Percentiles rank a stretch among this genome's conserved stretches.
phyloP scores from a whole-genome alignment of 2,797 vertebrate species.

The Coracias cyanogaster region DNA sequence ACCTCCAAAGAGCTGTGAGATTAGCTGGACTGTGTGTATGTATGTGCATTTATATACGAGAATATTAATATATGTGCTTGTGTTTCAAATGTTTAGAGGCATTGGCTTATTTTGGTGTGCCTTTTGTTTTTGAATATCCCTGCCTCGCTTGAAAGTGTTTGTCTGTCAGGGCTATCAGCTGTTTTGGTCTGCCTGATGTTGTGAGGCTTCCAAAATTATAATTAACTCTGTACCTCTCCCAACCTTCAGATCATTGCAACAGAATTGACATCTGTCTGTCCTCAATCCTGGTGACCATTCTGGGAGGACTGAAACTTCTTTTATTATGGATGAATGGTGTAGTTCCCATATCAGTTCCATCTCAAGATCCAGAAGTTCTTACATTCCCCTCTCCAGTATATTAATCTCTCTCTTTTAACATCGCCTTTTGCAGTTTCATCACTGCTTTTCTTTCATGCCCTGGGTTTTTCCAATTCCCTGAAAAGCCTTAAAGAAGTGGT shows the following conservation, averaged over 20 bases:
- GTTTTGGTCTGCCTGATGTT: neutral
- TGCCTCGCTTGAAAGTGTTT: neutral
- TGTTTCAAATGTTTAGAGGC: neutral
- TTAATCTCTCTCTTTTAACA: neutral
- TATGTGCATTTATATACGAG: neutral
- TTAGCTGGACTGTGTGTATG: neutral
- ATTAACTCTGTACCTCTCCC: neutral
- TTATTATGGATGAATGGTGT: neutral
- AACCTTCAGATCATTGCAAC: neutral
- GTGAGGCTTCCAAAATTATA: constrained; percentile 1
- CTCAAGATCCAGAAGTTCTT: neutral
- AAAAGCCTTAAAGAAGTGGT: neutral
- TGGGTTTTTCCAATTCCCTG: neutral
- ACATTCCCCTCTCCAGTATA: neutral
- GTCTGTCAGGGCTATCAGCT: neutral
- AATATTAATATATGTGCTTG: neutral
- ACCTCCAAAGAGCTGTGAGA: neutral
- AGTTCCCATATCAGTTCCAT: neutral
- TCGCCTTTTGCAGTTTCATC: neutral
- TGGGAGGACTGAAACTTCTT: neutral
- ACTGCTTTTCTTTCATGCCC: neutral
- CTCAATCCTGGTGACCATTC: neutral
- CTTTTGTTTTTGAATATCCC: neutral
- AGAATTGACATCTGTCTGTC: neutral
- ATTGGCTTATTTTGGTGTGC: neutral